Percentiles rank a stretch among this genome's conserved stretches.
Conservation (phyloP, 2,797 vertebrate genomes). For the Remorina albescens region DNA sequence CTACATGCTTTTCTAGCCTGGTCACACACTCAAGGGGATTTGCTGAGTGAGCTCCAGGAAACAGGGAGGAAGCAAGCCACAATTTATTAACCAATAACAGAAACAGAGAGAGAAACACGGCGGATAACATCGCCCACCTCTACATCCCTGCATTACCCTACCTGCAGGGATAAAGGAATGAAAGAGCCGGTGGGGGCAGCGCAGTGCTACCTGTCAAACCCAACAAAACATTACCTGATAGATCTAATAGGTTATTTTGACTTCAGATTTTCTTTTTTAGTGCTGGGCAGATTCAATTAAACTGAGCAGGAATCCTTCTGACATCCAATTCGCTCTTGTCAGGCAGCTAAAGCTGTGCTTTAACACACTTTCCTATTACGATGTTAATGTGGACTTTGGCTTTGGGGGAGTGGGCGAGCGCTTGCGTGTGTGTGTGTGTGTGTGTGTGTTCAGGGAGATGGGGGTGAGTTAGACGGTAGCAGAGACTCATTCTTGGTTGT, state of each 20-base stretch:
- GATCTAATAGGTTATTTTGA: slow-evolving; percentile 95
- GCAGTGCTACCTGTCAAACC: slow-evolving; percentile 73
- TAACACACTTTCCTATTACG: slow-evolving; percentile 91
- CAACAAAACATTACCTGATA: slow-evolving; percentile 91
- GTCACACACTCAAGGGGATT: slow-evolving; percentile 64
- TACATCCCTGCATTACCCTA: slow-evolving; percentile 51
- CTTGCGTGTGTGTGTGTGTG: neutral
- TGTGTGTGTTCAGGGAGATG: slow-evolving; percentile 10
- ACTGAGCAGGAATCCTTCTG: slow-evolving; percentile 93
- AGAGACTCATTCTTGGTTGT: slow-evolving; percentile 36
- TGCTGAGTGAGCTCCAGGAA: slow-evolving; percentile 70
- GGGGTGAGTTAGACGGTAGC: neutral
- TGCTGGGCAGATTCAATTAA: slow-evolving; percentile 94
- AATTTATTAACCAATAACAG: slow-evolving; percentile 80
- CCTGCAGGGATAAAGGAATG: slow-evolving; percentile 34
- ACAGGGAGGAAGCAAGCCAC: slow-evolving; percentile 60
- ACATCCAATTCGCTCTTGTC: slow-evolving; percentile 95
- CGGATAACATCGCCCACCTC: slow-evolving; percentile 59
- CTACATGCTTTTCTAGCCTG: slow-evolving; percentile 63
- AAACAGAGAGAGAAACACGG: slow-evolving; percentile 63
- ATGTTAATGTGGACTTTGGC: slow-evolving; percentile 90
- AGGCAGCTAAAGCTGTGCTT: slow-evolving; percentile 87
- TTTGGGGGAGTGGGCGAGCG: slow-evolving; percentile 14
- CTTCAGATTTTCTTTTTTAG: slow-evolving; percentile 90
- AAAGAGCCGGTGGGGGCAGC: slow-evolving; percentile 18